These are phyloP conservation scores for Merodon equestris DNA, from an alignment of 2,888 invertebrate species.

Conservation along the genomic window DNA sequence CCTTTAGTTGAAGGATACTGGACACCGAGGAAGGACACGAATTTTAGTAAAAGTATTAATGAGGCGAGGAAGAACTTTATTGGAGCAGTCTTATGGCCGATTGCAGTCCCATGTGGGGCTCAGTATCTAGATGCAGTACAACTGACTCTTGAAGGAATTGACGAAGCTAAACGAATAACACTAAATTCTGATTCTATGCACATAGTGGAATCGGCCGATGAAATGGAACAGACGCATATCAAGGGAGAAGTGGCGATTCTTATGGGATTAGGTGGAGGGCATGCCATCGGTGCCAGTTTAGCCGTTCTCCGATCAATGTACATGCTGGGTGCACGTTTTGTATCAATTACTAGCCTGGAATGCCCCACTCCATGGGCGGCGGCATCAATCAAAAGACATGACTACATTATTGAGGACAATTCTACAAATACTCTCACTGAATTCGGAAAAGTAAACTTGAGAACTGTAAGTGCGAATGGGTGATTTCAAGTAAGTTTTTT, in stretches of 20 bases:
- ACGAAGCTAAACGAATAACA: slow-evolving; percentile 82
- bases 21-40: slow-evolving; percentile 73
- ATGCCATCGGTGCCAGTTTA: slow-evolving; percentile 84
- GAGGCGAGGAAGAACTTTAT: slow-evolving; percentile 80
- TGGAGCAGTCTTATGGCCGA: slow-evolving; percentile 79
- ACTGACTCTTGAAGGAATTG: slow-evolving; percentile 84
- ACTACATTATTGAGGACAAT: slow-evolving; percentile 76
- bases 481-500: background rate
- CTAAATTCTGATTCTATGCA: slow-evolving; percentile 80
- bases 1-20: slow-evolving; percentile 81
- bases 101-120: slow-evolving; percentile 81
- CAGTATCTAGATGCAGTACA: slow-evolving; percentile 85
- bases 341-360: slow-evolving; percentile 83
- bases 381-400: slow-evolving; percentile 75
- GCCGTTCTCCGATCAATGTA: slow-evolving; percentile 84
- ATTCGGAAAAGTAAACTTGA: slow-evolving; percentile 77
- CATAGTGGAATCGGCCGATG: slow-evolving; percentile 81
- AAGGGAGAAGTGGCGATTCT: slow-evolving; percentile 82
- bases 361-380: slow-evolving; percentile 84
- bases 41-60: slow-evolving; percentile 73
- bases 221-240: slow-evolving; percentile 82
- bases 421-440: slow-evolving; percentile 77
- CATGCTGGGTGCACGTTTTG: slow-evolving; percentile 83
- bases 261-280: slow-evolving; percentile 84
- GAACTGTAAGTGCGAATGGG: background rate